Evolutionary conservation across 1,140 invertebrate species (phyloP).

Genomic region (Magallana angulata): DNA sequence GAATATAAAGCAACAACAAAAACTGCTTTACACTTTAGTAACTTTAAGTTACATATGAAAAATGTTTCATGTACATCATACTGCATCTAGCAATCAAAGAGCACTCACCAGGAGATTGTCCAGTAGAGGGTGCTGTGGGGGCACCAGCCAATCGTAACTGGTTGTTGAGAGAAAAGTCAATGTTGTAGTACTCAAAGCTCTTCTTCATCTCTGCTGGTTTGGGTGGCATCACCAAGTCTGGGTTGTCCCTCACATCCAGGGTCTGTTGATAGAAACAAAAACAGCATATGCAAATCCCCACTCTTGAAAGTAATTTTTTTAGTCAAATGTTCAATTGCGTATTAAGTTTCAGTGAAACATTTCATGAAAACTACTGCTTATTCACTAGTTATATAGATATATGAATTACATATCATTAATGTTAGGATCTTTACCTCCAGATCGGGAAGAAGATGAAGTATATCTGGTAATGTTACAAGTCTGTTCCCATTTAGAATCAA

Average conservation of each 20-base stretch:
- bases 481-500: constrained; percentile 95
- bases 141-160: constrained; percentile 96
- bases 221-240: constrained; percentile 97
- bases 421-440: constrained; percentile 78
- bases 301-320: neutral
- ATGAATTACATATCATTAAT: no score
- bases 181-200: constrained; percentile 95
- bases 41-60: no score
- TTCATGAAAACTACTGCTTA: no score
- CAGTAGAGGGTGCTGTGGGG: constrained; percentile 83
- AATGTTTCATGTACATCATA: no score
- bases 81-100: neutral
- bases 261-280: constrained; percentile 80
- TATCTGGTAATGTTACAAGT: constrained; percentile 97
- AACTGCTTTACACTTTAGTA: no score
- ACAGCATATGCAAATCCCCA: neutral
- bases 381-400: no score
- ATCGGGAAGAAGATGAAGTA: constrained; percentile 96
- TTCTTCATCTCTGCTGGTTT: constrained; percentile 90
- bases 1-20: no score
- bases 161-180: constrained; percentile 97
- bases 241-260: constrained; percentile 95
- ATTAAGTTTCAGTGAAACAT: no score
- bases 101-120: constrained; percentile 65
- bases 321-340: no score